phyloP scores from a whole-genome alignment of 2,888 invertebrate genomes.

The Sesia apiformis region DNA sequence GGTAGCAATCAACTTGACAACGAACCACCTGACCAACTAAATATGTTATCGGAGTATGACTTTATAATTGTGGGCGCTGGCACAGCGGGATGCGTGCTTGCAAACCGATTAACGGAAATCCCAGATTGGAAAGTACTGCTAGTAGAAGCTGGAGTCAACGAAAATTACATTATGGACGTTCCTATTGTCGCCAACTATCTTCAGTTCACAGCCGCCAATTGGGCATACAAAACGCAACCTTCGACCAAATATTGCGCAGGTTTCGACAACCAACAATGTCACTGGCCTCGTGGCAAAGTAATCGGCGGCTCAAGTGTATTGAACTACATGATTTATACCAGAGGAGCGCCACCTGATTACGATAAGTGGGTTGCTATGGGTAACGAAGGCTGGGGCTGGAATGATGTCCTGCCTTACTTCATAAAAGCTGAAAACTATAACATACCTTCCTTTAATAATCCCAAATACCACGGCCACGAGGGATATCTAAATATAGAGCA shows the following conservation, averaged over 20 bases:
- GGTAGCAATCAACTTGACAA: constrained; percentile 63
- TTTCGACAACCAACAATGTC: constrained; percentile 82
- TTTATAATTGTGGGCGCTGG: constrained; percentile 88
- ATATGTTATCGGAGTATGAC: constrained; percentile 77
- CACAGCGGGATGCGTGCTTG: constrained; percentile 85
- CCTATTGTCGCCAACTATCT: constrained; percentile 83
- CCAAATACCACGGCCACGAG: constrained; percentile 66
- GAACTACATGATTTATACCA: constrained; percentile 87
- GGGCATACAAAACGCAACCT: constrained; percentile 87
- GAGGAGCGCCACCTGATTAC: constrained; percentile 82
- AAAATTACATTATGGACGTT: constrained; percentile 83
- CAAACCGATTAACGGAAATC: constrained; percentile 82
- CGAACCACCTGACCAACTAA: constrained; percentile 71
- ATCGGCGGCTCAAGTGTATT: constrained; percentile 87
- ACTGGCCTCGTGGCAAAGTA: constrained; percentile 87
- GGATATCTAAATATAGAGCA: constrained; percentile 75
- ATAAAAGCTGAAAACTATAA: constrained; percentile 84
- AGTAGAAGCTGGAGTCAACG: constrained; percentile 82
- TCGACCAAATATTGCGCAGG: constrained; percentile 82
- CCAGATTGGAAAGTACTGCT: constrained; percentile 79
- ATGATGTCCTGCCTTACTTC: constrained; percentile 83
- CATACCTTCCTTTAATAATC: constrained; percentile 70
- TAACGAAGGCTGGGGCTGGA: constrained; percentile 83
- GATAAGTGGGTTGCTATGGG: constrained; percentile 83
- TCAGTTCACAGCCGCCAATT: constrained; percentile 82